Conservation (phyloP, 2,888 invertebrate genomes). For the Drosophila rellima region DNA sequence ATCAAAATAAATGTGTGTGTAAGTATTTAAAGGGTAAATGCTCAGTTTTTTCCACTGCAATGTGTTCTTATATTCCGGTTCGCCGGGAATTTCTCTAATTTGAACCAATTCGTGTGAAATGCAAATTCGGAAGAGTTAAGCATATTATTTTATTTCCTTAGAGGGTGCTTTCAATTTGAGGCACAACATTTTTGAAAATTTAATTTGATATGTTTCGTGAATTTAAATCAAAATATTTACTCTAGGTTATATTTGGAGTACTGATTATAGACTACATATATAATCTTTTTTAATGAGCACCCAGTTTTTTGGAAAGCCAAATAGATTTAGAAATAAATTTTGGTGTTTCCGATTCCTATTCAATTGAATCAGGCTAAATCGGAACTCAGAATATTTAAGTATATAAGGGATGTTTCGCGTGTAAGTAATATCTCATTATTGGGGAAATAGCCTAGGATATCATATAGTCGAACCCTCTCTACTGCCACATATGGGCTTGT, state of each 20-base stretch:
- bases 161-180: too few relatives aligned
- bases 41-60: not conserved
- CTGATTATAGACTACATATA: too few relatives aligned
- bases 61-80: not conserved
- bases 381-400: not conserved
- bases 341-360: too few relatives aligned
- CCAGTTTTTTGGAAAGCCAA: too few relatives aligned
- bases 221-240: not conserved
- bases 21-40: not conserved
- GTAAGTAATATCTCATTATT: not conserved
- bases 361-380: too few relatives aligned
- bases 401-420: too few relatives aligned
- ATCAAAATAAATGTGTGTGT: not conserved
- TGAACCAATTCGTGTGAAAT: too few relatives aligned
- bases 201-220: not conserved
- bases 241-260: too few relatives aligned
- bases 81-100: not conserved
- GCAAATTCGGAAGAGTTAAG: too few relatives aligned
- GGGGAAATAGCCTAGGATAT: slow-evolving; percentile 4
- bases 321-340: too few relatives aligned
- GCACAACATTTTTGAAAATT: not conserved
- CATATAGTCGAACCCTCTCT: not conserved
- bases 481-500: not conserved
- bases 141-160: too few relatives aligned
- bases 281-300: too few relatives aligned